Evolutionary conservation across 2,113 vertebrate species (phyloP), one percentile per base, ranked within the genome.

Genomic region (Salvelinus fontinalis): DNA sequence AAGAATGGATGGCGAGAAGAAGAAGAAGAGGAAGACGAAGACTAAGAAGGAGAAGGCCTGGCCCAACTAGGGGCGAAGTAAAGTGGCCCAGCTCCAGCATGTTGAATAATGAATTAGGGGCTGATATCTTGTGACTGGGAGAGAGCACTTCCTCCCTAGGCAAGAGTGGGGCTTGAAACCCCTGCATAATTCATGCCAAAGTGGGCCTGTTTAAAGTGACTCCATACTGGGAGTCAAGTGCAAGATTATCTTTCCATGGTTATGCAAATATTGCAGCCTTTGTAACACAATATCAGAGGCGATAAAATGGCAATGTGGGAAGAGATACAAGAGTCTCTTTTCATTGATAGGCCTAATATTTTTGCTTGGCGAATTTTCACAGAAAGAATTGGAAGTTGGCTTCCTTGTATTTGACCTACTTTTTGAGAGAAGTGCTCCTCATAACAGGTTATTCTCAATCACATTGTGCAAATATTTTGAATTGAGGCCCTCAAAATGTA

Each of bases 71-170:
- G 83, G 80, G 78, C 82, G 81, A 82, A 78, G 70, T 81, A 86
- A 88, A 91, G 90, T 91, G 87, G 88, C 91, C 90, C 94, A 96
- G 95, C 95, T 97, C 96, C 95, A 96, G 96, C 95, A 91, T 95
- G 95, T 97, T 98, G 95, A 98, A 99, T 98, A 97, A 98, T 99
- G 95, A 97, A 99, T 99, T 96, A 99, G 95, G 94, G 95, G 93
- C 95, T 97, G 96, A 95, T 97, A 97, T 97, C 97, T 96, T 95
- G 95, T 96, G 95, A 95, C 95, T 87, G 95, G 91, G 95, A 96
- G 96, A 96, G 95, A 96, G 96, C 94, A 95, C 96, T 99, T 97
- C 96, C 97, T 98, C 97, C 96, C 95, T 94, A 95, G 96, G 94
- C 93, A 94, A 95, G 92, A 93, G 95, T 94, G 95, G 95, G 96